A percentile compares a stretch with the other conserved stretches of the same genome.
Conservation (phyloP, 2,797 vertebrate genomes). For the Clamator glandarius region DNA sequence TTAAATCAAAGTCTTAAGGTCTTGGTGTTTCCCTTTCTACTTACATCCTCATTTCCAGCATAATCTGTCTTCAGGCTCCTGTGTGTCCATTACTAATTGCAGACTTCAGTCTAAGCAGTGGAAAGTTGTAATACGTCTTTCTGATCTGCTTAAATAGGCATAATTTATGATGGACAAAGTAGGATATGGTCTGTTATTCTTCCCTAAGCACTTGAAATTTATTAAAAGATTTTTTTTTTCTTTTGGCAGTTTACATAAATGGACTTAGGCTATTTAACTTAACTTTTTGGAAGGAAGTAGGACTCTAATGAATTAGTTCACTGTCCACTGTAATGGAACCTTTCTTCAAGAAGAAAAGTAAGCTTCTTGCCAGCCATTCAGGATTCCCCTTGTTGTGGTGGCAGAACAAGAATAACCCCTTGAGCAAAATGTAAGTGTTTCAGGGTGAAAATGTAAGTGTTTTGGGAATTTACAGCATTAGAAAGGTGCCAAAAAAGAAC, state of each 20-base stretch:
- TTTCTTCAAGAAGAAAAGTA: slow-evolving; percentile 57
- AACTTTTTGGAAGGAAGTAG: slow-evolving; percentile 34
- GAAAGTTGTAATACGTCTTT: slow-evolving; percentile 3
- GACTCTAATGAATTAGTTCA: slow-evolving; percentile 60
- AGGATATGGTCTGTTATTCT: slow-evolving; percentile 30
- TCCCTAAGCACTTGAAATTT: slow-evolving; percentile 12
- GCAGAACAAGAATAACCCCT: slow-evolving; percentile 64
- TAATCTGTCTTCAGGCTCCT: not conserved
- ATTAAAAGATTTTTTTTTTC: slow-evolving; percentile 2
- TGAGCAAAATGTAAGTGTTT: slow-evolving; percentile 55
- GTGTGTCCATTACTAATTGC: not conserved
- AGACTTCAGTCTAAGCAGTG: not conserved
- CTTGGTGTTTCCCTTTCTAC: not conserved
- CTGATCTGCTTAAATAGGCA: not conserved
- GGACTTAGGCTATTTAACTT: slow-evolving; percentile 45
- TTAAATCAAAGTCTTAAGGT: not conserved
- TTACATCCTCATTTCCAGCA: not conserved
- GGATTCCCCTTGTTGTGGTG: slow-evolving; percentile 55
- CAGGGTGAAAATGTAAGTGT: slow-evolving; percentile 53
- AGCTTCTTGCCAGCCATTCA: slow-evolving; percentile 55
- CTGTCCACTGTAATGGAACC: slow-evolving; percentile 58
- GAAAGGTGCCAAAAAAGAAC: slow-evolving; percentile 42
- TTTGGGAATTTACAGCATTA: slow-evolving; percentile 30
- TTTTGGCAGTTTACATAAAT: slow-evolving; percentile 28
- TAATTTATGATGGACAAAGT: slow-evolving; percentile 24